Evolutionary conservation across 2,113 vertebrate species (phyloP).

Genomic region (Cyphomyrus discorhynchus): DNA sequence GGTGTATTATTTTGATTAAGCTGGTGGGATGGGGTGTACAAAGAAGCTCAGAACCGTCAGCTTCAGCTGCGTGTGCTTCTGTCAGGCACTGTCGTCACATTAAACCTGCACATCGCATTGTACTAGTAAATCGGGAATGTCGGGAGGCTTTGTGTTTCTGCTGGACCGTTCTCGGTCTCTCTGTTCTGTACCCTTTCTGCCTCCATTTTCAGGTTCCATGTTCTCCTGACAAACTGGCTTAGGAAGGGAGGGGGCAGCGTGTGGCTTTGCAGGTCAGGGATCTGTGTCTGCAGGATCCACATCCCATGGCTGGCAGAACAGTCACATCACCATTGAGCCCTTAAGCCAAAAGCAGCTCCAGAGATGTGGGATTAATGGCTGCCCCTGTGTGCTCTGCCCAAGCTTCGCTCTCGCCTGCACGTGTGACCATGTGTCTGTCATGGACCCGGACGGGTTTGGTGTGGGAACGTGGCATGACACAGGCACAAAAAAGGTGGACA

Average conservation of each 20-base stretch:
- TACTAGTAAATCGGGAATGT: not conserved
- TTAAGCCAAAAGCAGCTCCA: not conserved
- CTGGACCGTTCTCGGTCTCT: not conserved
- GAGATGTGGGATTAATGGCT: not conserved
- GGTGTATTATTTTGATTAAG: slow-evolving; percentile 1
- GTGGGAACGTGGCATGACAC: too few relatives aligned
- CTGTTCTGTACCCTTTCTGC: not conserved
- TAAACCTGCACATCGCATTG: not conserved
- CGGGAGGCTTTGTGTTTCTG: not conserved
- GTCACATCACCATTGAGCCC: not conserved
- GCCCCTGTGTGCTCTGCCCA: not conserved
- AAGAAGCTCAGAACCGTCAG: not conserved
- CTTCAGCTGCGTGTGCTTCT: not conserved
- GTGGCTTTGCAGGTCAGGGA: not conserved
- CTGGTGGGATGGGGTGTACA: not conserved
- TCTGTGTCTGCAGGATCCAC: not conserved
- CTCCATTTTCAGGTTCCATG: not conserved
- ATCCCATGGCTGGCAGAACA: not conserved
- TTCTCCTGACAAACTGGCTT: not conserved
- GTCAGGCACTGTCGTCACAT: not conserved
- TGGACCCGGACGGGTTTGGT: too few relatives aligned
- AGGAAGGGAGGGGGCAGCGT: not conserved
- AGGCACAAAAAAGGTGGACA: too few relatives aligned
- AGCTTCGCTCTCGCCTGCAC: not conserved
- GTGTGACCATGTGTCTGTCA: not conserved